These are phyloP conservation scores for Isichthys henryi DNA, from an alignment of 2,113 vertebrate species.

Conservation along the genomic window DNA sequence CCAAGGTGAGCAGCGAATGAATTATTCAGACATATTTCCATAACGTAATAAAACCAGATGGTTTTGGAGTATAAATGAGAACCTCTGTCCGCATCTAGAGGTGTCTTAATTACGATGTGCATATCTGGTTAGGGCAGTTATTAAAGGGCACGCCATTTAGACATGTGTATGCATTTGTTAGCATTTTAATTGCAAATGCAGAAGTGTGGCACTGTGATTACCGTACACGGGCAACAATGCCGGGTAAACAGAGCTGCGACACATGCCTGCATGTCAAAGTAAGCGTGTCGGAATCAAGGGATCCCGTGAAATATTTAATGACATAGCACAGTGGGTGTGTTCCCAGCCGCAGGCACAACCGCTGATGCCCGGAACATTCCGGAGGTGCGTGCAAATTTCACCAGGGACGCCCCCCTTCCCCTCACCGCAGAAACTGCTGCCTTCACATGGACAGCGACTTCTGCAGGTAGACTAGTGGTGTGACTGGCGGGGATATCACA, in stretches of 20 bases:
- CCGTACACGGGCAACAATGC: background rate
- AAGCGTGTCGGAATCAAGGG: background rate
- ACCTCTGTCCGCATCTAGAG: slow-evolving; percentile 24
- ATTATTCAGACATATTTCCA: slow-evolving; percentile 27
- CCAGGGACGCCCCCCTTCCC: background rate
- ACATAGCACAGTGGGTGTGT: background rate
- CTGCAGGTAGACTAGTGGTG: background rate
- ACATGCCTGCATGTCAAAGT: background rate
- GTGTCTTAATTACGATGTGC: slow-evolving; percentile 22
- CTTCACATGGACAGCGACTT: background rate
- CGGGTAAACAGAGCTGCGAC: background rate
- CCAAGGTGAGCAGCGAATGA: slow-evolving; percentile 34
- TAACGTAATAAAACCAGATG: slow-evolving; percentile 15
- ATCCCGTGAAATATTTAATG: background rate
- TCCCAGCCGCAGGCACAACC: background rate
- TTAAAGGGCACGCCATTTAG: slow-evolving; percentile 24
- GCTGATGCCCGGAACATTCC: background rate
- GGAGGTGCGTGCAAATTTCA: background rate
- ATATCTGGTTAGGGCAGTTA: slow-evolving; percentile 5
- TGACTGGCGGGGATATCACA: background rate
- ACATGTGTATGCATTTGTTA: slow-evolving; percentile 21
- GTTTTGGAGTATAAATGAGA: slow-evolving; percentile 28
- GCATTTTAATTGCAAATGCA: slow-evolving; percentile 1
- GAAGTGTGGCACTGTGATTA: background rate
- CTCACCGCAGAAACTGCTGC: background rate